Conservation (phyloP, 2,113 vertebrate species). For the Podarcis raffonei region DNA sequence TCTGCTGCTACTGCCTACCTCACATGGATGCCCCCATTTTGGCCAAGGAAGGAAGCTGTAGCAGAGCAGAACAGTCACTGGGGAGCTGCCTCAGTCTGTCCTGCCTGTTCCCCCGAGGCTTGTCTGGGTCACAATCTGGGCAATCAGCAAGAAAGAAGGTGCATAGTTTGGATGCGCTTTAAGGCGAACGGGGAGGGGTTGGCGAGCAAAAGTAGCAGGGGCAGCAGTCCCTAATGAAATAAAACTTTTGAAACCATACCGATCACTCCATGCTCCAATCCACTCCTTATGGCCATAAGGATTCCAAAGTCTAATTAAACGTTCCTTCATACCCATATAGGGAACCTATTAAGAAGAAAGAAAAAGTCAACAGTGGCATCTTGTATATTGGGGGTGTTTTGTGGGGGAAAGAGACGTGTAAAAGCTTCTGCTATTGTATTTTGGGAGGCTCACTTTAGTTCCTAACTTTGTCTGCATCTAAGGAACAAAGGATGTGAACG, state of each 20-base stretch:
- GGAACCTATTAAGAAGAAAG: conserved; percentile 63
- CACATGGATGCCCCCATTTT: too few relatives aligned
- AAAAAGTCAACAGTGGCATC: conserved; percentile 31
- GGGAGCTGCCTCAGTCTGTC: too few relatives aligned
- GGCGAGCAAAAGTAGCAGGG: too few relatives aligned
- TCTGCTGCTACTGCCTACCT: too few relatives aligned
- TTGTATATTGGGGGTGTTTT: conserved; percentile 26
- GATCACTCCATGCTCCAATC: conserved; percentile 75
- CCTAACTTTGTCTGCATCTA: conserved; percentile 57
- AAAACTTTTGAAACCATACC: conserved; percentile 63
- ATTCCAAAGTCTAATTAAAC: conserved; percentile 79
- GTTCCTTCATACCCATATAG: conserved; percentile 58
- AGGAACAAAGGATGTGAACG: conserved; percentile 18
- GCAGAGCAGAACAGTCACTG: too few relatives aligned
- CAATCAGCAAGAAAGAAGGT: too few relatives aligned
- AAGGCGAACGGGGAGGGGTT: too few relatives aligned
- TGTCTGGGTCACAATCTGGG: too few relatives aligned
- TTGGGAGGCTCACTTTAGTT: not conserved
- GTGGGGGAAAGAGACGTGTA: conserved; percentile 17
- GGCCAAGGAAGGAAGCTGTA: too few relatives aligned
- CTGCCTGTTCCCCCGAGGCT: too few relatives aligned
- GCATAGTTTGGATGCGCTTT: too few relatives aligned
- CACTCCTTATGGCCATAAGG: conserved; percentile 75
- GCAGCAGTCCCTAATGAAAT: not conserved
- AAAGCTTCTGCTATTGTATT: conserved; percentile 2